Conservation (phyloP, 2,113 vertebrate species). For the Aleadryas rufinucha region DNA sequence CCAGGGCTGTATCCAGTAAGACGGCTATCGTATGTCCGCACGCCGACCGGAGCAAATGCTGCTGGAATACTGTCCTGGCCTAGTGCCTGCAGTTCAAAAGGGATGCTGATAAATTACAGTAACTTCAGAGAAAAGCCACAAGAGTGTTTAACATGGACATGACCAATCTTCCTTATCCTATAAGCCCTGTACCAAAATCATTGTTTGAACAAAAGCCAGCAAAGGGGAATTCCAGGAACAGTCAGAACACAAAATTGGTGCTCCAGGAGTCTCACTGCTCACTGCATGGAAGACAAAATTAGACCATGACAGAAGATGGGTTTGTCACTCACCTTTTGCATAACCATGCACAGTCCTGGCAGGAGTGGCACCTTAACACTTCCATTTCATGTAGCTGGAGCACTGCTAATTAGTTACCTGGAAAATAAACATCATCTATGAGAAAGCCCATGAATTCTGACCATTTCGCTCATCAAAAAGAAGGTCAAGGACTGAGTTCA, state of each 20-base stretch:
- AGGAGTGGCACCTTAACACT: not conserved
- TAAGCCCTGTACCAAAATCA: not conserved
- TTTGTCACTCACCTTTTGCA: not conserved
- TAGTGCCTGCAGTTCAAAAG: not conserved
- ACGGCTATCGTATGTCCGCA: not conserved
- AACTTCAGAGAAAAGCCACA: not conserved
- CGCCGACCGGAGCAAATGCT: not conserved
- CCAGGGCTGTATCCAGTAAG: not conserved
- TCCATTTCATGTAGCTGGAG: not conserved
- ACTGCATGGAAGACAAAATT: not conserved
- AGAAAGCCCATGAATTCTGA: not conserved
- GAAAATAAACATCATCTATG: not conserved
- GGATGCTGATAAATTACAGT: not conserved
- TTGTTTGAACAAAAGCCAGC: not conserved
- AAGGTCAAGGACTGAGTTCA: not conserved
- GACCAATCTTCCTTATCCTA: not conserved
- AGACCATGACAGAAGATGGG: not conserved
- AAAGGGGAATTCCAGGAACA: not conserved
- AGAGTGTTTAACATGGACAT: not conserved
- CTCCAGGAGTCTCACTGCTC: not conserved
- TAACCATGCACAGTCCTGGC: not conserved
- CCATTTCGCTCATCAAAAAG: not conserved
- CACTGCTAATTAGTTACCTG: not conserved
- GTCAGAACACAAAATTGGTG: not conserved
- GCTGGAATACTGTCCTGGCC: not conserved